Evolutionary conservation across 2,888 invertebrate genomes (phyloP).

Genomic region (Saturnia pavonia): DNA sequence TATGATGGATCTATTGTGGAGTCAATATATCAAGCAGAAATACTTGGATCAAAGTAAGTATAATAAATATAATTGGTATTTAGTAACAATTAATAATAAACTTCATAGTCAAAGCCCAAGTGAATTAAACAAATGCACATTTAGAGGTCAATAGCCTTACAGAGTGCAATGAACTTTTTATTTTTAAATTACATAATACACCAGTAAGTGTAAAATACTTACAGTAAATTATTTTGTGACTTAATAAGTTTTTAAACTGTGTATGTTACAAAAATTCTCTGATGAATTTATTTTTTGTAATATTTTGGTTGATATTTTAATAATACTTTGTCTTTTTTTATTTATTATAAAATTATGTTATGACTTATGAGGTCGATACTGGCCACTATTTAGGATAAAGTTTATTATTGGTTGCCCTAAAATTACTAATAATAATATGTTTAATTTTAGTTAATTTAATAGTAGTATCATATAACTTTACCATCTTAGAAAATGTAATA

Average conservation of each 20-base stretch:
- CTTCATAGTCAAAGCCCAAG: constrained; percentile 58
- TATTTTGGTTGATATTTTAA: neutral
- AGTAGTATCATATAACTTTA: too few species aligned
- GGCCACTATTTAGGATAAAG: neutral
- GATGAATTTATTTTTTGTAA: neutral
- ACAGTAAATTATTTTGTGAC: neutral
- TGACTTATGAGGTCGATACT: neutral
- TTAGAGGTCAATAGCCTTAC: constrained; percentile 66
- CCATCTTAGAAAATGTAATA: too few species aligned
- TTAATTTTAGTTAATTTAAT: too few species aligned
- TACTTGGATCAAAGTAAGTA: constrained; percentile 89
- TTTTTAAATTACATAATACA: constrained; percentile 43
- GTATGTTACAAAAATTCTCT: neutral
- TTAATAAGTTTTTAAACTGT: neutral
- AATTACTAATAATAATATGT: too few species aligned
- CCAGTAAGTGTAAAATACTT: constrained; percentile 34
- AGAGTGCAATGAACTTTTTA: constrained; percentile 70
- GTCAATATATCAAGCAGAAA: constrained; percentile 93
- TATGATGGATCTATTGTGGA: constrained; percentile 92
- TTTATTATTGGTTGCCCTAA: neutral
- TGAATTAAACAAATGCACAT: constrained; percentile 70
- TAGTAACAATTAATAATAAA: constrained; percentile 32
- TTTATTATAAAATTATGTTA: neutral
- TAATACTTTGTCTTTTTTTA: neutral
- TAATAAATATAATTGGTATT: constrained; percentile 27